These are phyloP conservation scores for Machimus atricapillus DNA, from an alignment of 2,888 invertebrate species.

Conservation along the genomic window DNA sequence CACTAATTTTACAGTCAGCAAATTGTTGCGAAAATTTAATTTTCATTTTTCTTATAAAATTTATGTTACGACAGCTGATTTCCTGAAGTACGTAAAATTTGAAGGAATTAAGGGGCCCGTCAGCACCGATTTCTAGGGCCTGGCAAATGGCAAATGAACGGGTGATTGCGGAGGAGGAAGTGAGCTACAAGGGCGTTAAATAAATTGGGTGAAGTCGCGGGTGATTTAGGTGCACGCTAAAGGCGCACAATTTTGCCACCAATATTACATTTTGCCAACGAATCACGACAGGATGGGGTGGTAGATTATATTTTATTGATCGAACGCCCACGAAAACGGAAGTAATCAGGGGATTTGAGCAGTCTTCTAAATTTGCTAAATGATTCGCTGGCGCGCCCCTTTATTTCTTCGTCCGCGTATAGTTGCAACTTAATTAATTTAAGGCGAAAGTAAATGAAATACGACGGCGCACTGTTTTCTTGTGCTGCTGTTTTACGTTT, in stretches of 20 bases:
- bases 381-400: not conserved
- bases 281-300: not conserved
- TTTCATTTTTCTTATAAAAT: constrained; percentile 15
- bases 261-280: not conserved
- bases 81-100: constrained; percentile 9
- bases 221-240: not conserved
- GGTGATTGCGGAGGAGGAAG: not conserved
- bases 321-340: constrained; percentile 10
- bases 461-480: not conserved
- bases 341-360: constrained; percentile 11
- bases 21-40: constrained; percentile 14
- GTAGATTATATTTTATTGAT: constrained; percentile 14
- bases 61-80: constrained; percentile 18
- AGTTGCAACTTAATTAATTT: not conserved
- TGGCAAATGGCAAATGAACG: not conserved
- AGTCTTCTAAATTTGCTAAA: constrained; percentile 1
- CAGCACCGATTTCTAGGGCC: not conserved
- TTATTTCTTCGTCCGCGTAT: not conserved
- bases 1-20: not conserved
- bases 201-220: not conserved
- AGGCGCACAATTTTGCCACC: not conserved
- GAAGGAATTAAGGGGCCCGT: not conserved
- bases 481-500: not conserved
- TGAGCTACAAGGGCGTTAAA: not conserved
- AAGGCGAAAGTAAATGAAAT: not conserved